These are phyloP conservation scores for Chondrilla cf. caribensis DNA, from an alignment of 37 sponge, comb jelly and placozoan genomes.

Conservation along the genomic window DNA sequence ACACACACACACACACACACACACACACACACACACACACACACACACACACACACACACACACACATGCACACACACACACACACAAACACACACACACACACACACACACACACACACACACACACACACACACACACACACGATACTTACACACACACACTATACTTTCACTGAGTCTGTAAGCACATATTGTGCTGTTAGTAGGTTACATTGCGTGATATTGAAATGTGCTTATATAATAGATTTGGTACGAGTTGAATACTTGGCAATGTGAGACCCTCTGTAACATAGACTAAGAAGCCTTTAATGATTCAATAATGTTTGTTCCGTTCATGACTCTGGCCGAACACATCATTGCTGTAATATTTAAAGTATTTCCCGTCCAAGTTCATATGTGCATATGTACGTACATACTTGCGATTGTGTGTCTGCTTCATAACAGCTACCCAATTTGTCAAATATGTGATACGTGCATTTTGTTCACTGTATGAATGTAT, in stretches of 20 bases:
- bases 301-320: too few species aligned
- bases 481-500: not conserved
- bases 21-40: slow-evolving; percentile 22
- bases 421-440: too few species aligned
- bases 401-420: not conserved
- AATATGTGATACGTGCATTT: too few species aligned
- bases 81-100: not conserved
- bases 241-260: too few species aligned
- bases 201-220: not conserved
- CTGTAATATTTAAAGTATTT: too few species aligned
- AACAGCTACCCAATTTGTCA: not conserved
- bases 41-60: slow-evolving; percentile 4
- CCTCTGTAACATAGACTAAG: too few species aligned
- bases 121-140: slow-evolving; percentile 1
- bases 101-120: slow-evolving; percentile 17
- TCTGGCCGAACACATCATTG: too few species aligned
- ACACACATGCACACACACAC: slow-evolving; percentile 8
- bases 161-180: not conserved
- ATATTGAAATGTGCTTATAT: too few species aligned
- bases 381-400: too few species aligned
- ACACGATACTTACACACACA: slow-evolving; percentile 4
- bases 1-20: not conserved
- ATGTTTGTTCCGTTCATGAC: too few species aligned
- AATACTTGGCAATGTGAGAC: too few species aligned
- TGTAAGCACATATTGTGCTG: not conserved